Percentiles rank a stretch among this genome's conserved stretches.
These are phyloP conservation scores for Aphrophora alni DNA, from an alignment of 2,888 invertebrate species.

Conservation along the genomic window DNA sequence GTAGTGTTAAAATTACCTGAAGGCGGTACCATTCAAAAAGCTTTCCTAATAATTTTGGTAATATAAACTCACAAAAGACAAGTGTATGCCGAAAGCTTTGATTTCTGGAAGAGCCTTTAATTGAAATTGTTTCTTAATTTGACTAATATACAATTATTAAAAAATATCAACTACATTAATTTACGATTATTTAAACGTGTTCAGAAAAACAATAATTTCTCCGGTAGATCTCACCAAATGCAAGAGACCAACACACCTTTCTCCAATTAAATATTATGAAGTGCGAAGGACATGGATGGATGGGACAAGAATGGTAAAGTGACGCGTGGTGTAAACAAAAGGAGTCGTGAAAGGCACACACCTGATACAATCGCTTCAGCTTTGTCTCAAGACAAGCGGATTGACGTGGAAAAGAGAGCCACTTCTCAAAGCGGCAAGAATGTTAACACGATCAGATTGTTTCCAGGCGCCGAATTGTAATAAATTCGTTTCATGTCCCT, in stretches of 20 bases:
- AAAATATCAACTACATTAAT: no score
- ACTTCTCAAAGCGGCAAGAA: neutral
- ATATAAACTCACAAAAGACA: no score
- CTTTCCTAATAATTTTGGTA: no score
- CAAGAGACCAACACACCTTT: neutral
- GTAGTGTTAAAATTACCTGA: no score
- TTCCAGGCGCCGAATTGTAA: neutral
- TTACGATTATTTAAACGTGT: no score
- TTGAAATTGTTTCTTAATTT: no score
- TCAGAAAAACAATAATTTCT: no score
- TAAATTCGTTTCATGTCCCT: neutral
- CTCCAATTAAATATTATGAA: conserved; percentile 9
- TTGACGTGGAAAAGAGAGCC: conserved; percentile 2
- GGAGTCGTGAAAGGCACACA: neutral
- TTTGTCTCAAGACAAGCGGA: neutral
- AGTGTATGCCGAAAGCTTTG: no score
- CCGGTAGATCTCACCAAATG: no score
- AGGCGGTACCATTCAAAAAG: no score
- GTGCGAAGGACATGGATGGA: neutral
- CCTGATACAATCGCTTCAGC: conserved; percentile 1
- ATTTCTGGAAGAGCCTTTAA: no score
- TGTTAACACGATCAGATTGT: neutral
- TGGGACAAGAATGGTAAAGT: neutral
- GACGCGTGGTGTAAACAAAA: conserved; percentile 9
- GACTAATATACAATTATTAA: no score